Evolutionary conservation across 2,888 invertebrate species (phyloP).

Genomic region (Lasioglossum figueresi): DNA sequence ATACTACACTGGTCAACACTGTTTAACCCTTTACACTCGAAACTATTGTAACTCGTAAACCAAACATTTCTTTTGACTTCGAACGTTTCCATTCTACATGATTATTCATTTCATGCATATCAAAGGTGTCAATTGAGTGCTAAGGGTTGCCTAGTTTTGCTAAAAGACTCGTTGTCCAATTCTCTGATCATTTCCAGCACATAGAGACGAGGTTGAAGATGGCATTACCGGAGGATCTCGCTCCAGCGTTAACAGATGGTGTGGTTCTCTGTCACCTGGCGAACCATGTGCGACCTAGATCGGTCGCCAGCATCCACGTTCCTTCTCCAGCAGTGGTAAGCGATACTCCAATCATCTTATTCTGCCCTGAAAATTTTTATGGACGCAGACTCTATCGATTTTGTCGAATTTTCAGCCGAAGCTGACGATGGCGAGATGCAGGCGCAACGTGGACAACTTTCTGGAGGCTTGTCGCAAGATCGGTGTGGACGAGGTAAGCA

Average conservation of each 20-base stretch:
- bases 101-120: too few species aligned
- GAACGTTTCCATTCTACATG: too few species aligned
- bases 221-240: constrained; percentile 93
- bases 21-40: not conserved
- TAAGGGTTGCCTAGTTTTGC: too few species aligned
- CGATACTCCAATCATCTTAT: constrained; percentile 56
- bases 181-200: constrained; percentile 86
- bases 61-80: too few species aligned
- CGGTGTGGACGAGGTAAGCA: constrained; percentile 96
- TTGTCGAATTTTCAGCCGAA: constrained; percentile 89
- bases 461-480: constrained; percentile 96
- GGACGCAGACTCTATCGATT: not conserved
- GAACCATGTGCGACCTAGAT: constrained; percentile 95
- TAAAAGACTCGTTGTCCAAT: not conserved
- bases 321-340: constrained; percentile 96
- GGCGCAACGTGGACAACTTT: constrained; percentile 97
- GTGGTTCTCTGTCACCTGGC: constrained; percentile 97
- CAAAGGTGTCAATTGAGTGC: too few species aligned
- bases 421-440: constrained; percentile 96
- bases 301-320: constrained; percentile 97
- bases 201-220: constrained; percentile 96
- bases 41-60: too few species aligned
- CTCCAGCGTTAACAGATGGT: constrained; percentile 94
- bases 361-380: not conserved
- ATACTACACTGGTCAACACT: not conserved